Evolutionary conservation across 2,888 invertebrate species (phyloP).

Genomic region (Ornithoptera priamus): DNA sequence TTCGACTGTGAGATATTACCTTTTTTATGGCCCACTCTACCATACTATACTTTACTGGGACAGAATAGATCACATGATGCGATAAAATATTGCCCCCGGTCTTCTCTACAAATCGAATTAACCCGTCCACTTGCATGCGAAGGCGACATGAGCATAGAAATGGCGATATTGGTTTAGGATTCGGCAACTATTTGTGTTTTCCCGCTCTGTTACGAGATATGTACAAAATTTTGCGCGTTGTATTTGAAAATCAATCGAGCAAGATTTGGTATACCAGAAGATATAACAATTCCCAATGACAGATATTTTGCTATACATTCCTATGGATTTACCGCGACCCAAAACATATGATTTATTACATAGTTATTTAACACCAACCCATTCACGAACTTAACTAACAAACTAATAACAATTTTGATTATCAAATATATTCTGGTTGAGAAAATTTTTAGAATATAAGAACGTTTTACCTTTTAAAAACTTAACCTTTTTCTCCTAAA

Average conservation of each 20-base stretch:
- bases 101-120: conserved; percentile 76
- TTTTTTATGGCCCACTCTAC: conserved; percentile 79
- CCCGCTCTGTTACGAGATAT: conserved; percentile 47
- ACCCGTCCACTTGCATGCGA: conserved; percentile 80
- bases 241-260: conserved; percentile 10
- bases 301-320: neutral
- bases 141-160: conserved; percentile 73
- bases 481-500: no score
- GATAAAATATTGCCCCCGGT: conserved; percentile 78
- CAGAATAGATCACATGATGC: conserved; percentile 80
- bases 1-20: conserved; percentile 80
- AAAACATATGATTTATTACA: no score
- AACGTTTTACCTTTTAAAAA: neutral
- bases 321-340: neutral
- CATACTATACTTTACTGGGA: conserved; percentile 72
- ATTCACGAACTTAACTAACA: neutral
- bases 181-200: conserved; percentile 60
- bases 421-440: neutral
- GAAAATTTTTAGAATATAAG: neutral
- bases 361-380: neutral
- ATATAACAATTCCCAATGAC: neutral
- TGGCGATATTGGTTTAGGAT: conserved; percentile 70
- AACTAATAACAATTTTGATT: neutral
- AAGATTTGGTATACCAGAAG: neutral
- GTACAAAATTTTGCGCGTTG: conserved; percentile 23